These are phyloP conservation scores for Salvelinus alpinus DNA, from an alignment of 2,113 vertebrate species.

Conservation along the genomic window DNA sequence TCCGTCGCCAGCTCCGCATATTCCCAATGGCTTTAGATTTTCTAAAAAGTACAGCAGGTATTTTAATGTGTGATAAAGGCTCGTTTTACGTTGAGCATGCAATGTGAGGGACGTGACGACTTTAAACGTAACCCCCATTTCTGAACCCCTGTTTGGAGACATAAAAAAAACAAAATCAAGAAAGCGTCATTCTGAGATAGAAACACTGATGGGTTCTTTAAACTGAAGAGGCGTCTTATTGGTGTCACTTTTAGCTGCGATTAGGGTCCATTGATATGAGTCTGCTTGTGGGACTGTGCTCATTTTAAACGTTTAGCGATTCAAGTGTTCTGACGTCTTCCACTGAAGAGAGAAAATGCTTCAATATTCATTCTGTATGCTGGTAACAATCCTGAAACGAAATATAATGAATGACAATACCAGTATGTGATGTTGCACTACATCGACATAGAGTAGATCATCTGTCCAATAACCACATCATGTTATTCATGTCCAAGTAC, in stretches of 20 bases:
- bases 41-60: slow-evolving; percentile 72
- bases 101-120: slow-evolving; percentile 69
- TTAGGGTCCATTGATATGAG: slow-evolving; percentile 70
- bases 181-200: slow-evolving; percentile 46
- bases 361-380: slow-evolving; percentile 24
- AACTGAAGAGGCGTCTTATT: slow-evolving; percentile 59
- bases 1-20: slow-evolving; percentile 45
- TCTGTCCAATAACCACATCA: neutral
- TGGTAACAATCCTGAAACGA: slow-evolving; percentile 16
- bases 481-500: neutral
- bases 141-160: slow-evolving; percentile 41
- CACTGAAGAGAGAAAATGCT: slow-evolving; percentile 44
- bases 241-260: slow-evolving; percentile 74
- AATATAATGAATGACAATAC: too few relatives aligned
- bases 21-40: slow-evolving; percentile 64
- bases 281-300: slow-evolving; percentile 45
- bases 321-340: slow-evolving; percentile 55
- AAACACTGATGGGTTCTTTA: slow-evolving; percentile 48
- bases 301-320: slow-evolving; percentile 70
- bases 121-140: slow-evolving; percentile 52
- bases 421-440: too few relatives aligned
- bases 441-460: too few relatives aligned
- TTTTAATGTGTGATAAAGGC: slow-evolving; percentile 73
- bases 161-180: slow-evolving; percentile 50
- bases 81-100: slow-evolving; percentile 46